Evolutionary conservation across 1,140 invertebrate genomes (phyloP), one percentile per base, ranked within the genome.

Genomic region (Helicoverpa armigera): DNA sequence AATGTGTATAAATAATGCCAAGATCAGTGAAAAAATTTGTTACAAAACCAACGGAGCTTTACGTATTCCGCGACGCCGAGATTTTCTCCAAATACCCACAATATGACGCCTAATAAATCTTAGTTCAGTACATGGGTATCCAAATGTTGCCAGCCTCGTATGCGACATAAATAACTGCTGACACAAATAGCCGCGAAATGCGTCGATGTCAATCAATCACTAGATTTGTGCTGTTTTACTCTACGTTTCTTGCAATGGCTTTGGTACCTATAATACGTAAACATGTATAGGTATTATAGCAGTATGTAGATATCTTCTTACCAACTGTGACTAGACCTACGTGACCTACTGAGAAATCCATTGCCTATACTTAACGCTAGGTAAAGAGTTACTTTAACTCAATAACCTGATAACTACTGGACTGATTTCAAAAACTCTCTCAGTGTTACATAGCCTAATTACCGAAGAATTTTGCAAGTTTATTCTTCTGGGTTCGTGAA

Each of bases 151-250:
- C 65, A 69, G 61, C 9, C 12, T 13, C 58, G 58, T 61, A 31
- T 50, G 10, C 16, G 50, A 69, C 65, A 18, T 67, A 67, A 48
- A 67, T 69, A 69, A 69, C 10, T 31, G 35, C 35, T 2, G 11
- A 50, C 65, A 16, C 50, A 14, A 11, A 9, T 43, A 35, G 16
- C 16, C 14, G 43, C 16, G 18, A 50, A 69, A 69, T 10, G 43
- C 43, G 65, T 50, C 65, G 16, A 69, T 50, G 18, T 50, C 65
- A 16, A 69, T 69, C 65, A 50, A 51, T 69, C 65, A 69, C 65
- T 69, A 69, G 7, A 23, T 23, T 69, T 69, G 61, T 65, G 16
- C 9, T 23, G 65, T 18, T 69, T 61, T 69, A 69, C 65, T 43
- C 43, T 14, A 69, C 43, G 3, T 43, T 23, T 31, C 16, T 10